Evolutionary conservation across 1,140 invertebrate species (phyloP), one percentile per base, ranked within the genome.

Genomic region (Stenopsyche tienmushanensis): DNA sequence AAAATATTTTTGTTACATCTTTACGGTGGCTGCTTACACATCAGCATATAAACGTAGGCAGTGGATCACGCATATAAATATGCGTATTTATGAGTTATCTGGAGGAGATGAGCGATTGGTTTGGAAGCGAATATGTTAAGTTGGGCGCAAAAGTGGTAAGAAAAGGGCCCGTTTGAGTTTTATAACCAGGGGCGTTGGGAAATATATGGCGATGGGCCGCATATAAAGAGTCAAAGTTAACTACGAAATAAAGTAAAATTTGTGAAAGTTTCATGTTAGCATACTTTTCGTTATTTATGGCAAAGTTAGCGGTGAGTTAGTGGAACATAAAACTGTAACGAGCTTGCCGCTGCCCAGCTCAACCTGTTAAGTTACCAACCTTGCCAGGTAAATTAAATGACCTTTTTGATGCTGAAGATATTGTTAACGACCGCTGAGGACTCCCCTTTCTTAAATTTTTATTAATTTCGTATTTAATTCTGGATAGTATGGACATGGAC

Each of bases 201-300:
- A 29, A 57, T 57, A 57, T 57, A 57, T 42, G 21, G 34, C 39
- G 29, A 18, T 21, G 29, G 54, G 29, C 54, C 54, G 54, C 39
- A 57, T 42, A 47, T 47, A 67, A 65, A 67, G 62, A 29, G 42
- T 62, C 50, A 64, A 57, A 67, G 66, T 67, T 67, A 67, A 67
- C 66, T 67, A 60, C 62, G 59, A 64, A 62, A 67, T 64, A 54
- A 67, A 62, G 66, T 62, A 67, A 67, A 67, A 67, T 67, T 67
- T 63, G 66, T 23, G 60, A 64, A 67, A 67, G 52, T 67, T 67
- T 67, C 66, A 59, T 58, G 66, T 64, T 67, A 67, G 66, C 66
- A 67, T 67, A 67, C 66, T 67, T 67, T 67, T 52, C 50, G 66
- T 67, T 67, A 67, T 67, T 67, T 67, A 67, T 55, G 54, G 42